Evolutionary conservation across 2,888 invertebrate genomes (phyloP), one percentile per base, ranked within the genome.

Genomic region (Campoletis raptor): DNA sequence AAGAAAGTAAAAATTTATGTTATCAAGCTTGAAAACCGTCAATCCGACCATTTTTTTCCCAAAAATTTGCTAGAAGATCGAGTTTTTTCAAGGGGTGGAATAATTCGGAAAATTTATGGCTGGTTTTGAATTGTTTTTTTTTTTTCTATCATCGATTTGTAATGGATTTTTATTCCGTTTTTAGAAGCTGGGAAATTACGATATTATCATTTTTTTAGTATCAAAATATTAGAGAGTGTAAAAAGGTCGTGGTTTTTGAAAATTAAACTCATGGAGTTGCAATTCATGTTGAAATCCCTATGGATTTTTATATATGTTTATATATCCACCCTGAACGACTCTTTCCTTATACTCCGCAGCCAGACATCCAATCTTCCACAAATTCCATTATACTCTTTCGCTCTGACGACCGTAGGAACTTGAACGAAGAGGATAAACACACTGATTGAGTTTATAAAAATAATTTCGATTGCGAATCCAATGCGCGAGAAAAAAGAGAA

Each of bases 291-390:
- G 37, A 81, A 81, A 52, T 5, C 18, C 81, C 81, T n/a, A 24
- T 81, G 36, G 52, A 81, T 45, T 42, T 57, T 42, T 67, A 40
- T 54, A 30, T 24, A 61, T 45, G 64, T 66, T 45, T 52, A 61
- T n/a, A 70, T 24, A 66, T 86, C 73, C 72, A 66, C 74, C 73
- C 83, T 52, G 83, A 86, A 84, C 86, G 77, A 81, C 72, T 77
- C 52, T 84, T 74, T 69, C 74, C 83, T 48, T 52, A 30, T 30
- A 30, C 48, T 48, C 61, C 73, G 48, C 67, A 67, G 48, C 70
- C 85, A 83, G 83, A 86, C 81, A 78, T 76, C 81, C 86, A 86
- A 86, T 86, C 83, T 86, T 86, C 84, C 36, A 74, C 86, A 67
- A 81, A 81, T 86, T 86, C 86, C 86, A 86, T 86, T 86, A 86